Percentiles rank a stretch among this genome's conserved stretches.
These are phyloP conservation scores for Zaprionus camerounensis DNA, from an alignment of 1,140 invertebrate species.

Conservation along the genomic window DNA sequence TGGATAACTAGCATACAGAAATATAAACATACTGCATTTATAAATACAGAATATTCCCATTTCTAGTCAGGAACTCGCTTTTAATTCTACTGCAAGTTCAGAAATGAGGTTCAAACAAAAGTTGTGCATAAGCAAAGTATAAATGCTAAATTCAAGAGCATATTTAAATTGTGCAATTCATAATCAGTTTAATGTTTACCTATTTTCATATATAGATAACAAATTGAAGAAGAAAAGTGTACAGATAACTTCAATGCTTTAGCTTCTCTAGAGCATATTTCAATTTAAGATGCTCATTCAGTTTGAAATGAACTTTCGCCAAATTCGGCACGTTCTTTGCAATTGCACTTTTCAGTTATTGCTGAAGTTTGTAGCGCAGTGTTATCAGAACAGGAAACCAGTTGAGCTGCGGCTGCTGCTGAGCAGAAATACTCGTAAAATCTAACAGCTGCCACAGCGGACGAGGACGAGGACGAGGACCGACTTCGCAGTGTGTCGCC, in stretches of 20 bases:
- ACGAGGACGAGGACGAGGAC: background rate
- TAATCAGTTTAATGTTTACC: too few relatives aligned
- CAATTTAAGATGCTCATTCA: background rate
- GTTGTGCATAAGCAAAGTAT: too few relatives aligned
- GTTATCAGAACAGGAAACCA: constrained; percentile 48
- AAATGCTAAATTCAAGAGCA: too few relatives aligned
- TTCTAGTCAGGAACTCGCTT: too few relatives aligned
- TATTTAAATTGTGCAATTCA: too few relatives aligned
- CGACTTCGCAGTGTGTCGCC: constrained; percentile 32
- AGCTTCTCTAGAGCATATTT: background rate
- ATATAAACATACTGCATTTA: too few relatives aligned
- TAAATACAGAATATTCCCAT: too few relatives aligned
- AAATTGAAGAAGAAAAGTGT: background rate
- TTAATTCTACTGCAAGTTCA: too few relatives aligned
- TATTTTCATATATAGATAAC: background rate
- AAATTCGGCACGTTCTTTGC: background rate
- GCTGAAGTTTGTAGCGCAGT: constrained; percentile 39
- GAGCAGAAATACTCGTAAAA: constrained; percentile 38
- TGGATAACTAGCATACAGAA: too few relatives aligned
- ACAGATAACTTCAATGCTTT: background rate
- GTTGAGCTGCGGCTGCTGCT: constrained; percentile 20
- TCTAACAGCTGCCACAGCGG: constrained; percentile 73
- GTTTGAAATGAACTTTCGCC: background rate
- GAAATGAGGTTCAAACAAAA: too few relatives aligned
- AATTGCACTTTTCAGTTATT: constrained; percentile 37